Evolutionary conservation across 2,113 vertebrate species (phyloP), one percentile per base, ranked within the genome.

Genomic region (Collichthys lucidus): DNA sequence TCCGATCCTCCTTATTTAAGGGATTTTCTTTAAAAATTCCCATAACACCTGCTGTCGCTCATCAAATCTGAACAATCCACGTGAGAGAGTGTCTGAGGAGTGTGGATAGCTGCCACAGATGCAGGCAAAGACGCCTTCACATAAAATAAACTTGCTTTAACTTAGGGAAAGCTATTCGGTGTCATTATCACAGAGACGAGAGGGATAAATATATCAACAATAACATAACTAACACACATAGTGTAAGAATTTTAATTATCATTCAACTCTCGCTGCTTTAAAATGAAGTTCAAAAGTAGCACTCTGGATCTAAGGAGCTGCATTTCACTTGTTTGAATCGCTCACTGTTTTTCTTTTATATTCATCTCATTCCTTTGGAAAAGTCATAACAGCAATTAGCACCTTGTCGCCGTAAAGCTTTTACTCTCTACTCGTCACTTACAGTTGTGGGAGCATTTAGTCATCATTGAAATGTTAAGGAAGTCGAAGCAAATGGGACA

Each of bases 381-480:
- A 50, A 42, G 10, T 46, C 11, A 42, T 26, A 6, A 31, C 4
- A 42, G 3, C 56, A 12, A n/a, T 24, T 35, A 24, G 2, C 2
- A 22, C 5, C 4, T 29, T 1, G 16, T 26, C 11, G 6, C 29
- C 11, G 3, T 20, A 19, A 56, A 61, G 42, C 26, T 40, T 26
- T 26, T 26, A 26, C 26, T n/a, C 17, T 52, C 19, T 16, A 26
- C 8, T 49, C 24, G 85, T 35, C 79, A 98, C 98, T 97, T 91
- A 99, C 98, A 99, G 90, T 97, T 99, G 82, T 99, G 98, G 5
- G 98, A 99, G 70, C 98, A 99, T 89, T 96, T 96, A 12, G 98
- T 97, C 84, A 99, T 97, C 98, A 99, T 95, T 1, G 97, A 93
- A 60, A 96, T 97, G 88, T 95, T 96, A 91, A 98, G 95, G 88